Conservation (phyloP, 2,797 vertebrate genomes). For the Pyrocephalus nanus region DNA sequence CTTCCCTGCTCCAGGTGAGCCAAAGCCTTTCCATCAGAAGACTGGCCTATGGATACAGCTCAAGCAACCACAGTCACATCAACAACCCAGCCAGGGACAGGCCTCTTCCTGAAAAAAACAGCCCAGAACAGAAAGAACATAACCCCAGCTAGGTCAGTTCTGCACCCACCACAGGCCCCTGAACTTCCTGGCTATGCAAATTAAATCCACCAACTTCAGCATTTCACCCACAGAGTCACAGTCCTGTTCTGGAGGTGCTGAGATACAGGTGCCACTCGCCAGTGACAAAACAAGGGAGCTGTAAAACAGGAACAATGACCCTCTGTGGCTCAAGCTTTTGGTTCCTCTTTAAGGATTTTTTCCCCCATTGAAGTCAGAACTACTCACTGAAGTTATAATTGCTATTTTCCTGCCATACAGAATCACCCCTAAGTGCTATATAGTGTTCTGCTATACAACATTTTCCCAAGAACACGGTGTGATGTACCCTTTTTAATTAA, state of each 20-base stretch:
- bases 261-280: background rate
- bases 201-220: background rate
- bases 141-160: background rate
- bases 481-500: background rate
- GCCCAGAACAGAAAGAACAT: background rate
- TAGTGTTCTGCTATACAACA: background rate
- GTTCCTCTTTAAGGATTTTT: background rate
- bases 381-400: fast-evolving
- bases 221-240: background rate
- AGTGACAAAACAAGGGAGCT: background rate
- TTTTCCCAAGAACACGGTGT: background rate
- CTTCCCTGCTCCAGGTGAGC: background rate
- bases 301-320: background rate
- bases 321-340: background rate
- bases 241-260: background rate
- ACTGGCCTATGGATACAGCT: background rate
- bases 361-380: background rate
- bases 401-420: background rate
- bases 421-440: background rate
- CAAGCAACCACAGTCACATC: background rate
- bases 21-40: background rate
- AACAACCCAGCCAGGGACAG: background rate
- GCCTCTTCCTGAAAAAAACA: background rate
- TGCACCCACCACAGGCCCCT: background rate
- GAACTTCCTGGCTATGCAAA: background rate